phyloP scores from a whole-genome alignment of 2,797 vertebrate genomes.

The Poliocrania exsul region DNA sequence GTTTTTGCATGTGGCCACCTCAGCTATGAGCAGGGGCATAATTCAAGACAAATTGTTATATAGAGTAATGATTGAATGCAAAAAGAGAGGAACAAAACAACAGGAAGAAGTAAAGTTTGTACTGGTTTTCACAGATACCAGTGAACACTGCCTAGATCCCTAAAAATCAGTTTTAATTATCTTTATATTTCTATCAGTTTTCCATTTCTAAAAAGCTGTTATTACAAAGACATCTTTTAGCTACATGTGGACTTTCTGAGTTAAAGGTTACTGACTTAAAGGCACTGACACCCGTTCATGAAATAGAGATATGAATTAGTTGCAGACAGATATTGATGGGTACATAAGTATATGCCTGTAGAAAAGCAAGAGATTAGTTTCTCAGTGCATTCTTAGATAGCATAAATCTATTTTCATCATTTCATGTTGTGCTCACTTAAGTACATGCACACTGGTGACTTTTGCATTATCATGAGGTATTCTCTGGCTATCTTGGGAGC shows the following conservation, averaged over 20 bases:
- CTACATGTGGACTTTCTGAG: not conserved
- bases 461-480: constrained; percentile 16
- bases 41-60: not conserved
- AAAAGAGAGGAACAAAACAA: not conserved
- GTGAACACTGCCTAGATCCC: not conserved
- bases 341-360: not conserved
- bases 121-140: not conserved
- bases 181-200: not conserved
- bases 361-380: not conserved
- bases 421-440: not conserved
- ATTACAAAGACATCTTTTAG: not conserved
- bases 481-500: not conserved
- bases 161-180: not conserved
- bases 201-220: not conserved
- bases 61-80: not conserved
- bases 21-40: not conserved
- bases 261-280: not conserved
- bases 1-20: not conserved
- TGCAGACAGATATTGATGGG: not conserved
- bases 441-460: not conserved
- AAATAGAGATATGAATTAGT: not conserved
- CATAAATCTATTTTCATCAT: constrained; percentile 23
- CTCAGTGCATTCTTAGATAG: not conserved
- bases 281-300: not conserved
- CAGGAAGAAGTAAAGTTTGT: not conserved